Base-by-base conservation (phyloP, 2,113 vertebrate genomes). In the Drymodes brunneopygia region DNA sequence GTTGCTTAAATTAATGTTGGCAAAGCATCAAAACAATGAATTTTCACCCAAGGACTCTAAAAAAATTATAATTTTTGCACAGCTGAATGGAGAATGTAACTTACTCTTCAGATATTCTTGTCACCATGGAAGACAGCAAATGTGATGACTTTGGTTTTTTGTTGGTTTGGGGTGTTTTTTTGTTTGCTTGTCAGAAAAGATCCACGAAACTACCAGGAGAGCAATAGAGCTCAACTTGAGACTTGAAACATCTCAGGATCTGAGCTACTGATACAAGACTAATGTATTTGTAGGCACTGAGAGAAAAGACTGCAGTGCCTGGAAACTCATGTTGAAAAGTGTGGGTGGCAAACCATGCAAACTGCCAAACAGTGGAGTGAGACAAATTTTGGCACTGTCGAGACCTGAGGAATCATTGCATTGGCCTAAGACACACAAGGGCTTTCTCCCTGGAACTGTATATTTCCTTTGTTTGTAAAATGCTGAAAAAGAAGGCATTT, bases 371-470 rank as follows among this genome's bases (percentile, higher is more conserved):
- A 56, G 14, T 10, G 31, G 8, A 53, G 31, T 35, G 15, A 81
- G 38, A 66, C 9, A 38, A 60, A 58, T 31, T 70, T 74, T 45
- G 38, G 7, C 24, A 51, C 23, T 58, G 0, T 21, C 28, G 50
- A 73, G 5, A 45, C 16, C 28, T 51, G n/a, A 77, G n/a, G 29
- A 75, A 50, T 29, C 50, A 31, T 6, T 65, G 5, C 3, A 2
- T 12, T 86, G 16, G 19, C n/a, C 42, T 45, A 40, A 91, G 60
- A n/a, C 10, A 42, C 0, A 0, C 5, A 42, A 64, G 29, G 42
- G 10, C 2, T 78, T 75, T 81, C 36, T 54, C 20, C 27, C 33
- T 45, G 48, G 71, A 28, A 75, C 23, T 48, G 9, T 47, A 4
- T 50, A 61, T 75, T 90, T 69, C 50, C 3, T 61, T 77, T 5